A percentile compares a stretch with the other conserved stretches of the same genome.
Evolutionary conservation across 1,140 invertebrate species (phyloP).

Genomic region (Anastrepha obliqua): DNA sequence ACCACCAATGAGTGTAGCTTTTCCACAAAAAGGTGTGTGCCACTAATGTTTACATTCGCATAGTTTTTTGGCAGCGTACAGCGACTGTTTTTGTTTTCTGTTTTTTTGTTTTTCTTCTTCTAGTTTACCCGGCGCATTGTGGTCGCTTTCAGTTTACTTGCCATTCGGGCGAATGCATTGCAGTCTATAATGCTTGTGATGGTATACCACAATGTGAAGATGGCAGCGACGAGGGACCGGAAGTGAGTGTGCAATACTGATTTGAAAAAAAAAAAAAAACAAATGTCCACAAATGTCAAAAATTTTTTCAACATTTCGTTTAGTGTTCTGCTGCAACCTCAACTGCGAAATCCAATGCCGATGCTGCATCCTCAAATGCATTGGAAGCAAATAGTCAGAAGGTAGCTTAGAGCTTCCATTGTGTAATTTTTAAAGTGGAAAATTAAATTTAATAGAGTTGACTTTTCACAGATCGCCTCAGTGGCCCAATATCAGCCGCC

Average conservation of each 20-base stretch:
- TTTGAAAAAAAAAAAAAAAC: not conserved
- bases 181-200: constrained; percentile 95
- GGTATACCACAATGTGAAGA: constrained; percentile 95
- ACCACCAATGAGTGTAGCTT: constrained; percentile 30
- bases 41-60: not conserved
- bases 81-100: not conserved
- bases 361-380: not conserved
- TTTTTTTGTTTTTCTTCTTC: constrained; percentile 42
- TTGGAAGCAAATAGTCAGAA: not conserved
- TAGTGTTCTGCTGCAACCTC: constrained; percentile 55
- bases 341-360: constrained; percentile 8
- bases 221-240: constrained; percentile 90
- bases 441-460: not conserved
- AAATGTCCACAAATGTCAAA: not conserved
- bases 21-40: constrained; percentile 54
- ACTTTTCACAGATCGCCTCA: not conserved
- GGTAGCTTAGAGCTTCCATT: not conserved
- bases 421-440: not conserved
- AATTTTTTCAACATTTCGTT: constrained; percentile 29
- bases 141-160: constrained; percentile 92
- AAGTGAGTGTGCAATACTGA: constrained; percentile 75
- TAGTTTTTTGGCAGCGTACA: not conserved
- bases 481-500: constrained; percentile 26
- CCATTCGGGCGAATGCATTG: constrained; percentile 92
- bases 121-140: constrained; percentile 76